Conservation (phyloP, 2,113 vertebrate genomes). For the Lucifuga dentata region DNA sequence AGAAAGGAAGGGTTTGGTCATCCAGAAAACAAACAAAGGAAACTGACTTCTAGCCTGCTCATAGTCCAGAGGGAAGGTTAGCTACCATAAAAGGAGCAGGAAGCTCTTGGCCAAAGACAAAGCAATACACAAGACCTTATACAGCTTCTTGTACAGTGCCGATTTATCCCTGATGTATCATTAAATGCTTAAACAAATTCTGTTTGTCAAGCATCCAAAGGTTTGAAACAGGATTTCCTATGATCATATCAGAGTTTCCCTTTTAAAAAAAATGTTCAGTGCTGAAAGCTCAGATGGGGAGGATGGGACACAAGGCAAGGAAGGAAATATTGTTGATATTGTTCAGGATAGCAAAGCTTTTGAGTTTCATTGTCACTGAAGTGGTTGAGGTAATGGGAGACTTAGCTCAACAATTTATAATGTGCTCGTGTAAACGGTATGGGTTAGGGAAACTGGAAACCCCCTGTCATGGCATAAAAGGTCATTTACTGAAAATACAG, state of each 20-base stretch:
- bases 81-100: conserved; percentile 66
- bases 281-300: conserved; percentile 43
- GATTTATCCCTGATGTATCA: conserved; percentile 49
- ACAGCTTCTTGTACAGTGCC: conserved; percentile 46
- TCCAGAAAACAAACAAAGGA: conserved; percentile 69
- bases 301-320: conserved; percentile 58
- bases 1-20: conserved; percentile 50
- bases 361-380: conserved; percentile 54
- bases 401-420: conserved; percentile 6
- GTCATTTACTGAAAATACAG: background rate
- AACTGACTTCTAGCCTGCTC: conserved; percentile 43
- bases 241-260: conserved; percentile 61
- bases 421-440: conserved; percentile 28
- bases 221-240: conserved; percentile 66
- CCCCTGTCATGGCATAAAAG: conserved; percentile 3
- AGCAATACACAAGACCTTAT: conserved; percentile 55
- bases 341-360: conserved; percentile 34
- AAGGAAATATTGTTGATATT: conserved; percentile 69
- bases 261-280: conserved; percentile 10
- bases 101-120: conserved; percentile 43
- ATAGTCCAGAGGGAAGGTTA: conserved; percentile 25
- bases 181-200: conserved; percentile 64
- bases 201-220: conserved; percentile 46
- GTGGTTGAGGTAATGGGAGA: conserved; percentile 60
- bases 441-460: conserved; percentile 25